Conservation (phyloP, 1,140 invertebrate genomes). For the Phocides pigmalion region DNA sequence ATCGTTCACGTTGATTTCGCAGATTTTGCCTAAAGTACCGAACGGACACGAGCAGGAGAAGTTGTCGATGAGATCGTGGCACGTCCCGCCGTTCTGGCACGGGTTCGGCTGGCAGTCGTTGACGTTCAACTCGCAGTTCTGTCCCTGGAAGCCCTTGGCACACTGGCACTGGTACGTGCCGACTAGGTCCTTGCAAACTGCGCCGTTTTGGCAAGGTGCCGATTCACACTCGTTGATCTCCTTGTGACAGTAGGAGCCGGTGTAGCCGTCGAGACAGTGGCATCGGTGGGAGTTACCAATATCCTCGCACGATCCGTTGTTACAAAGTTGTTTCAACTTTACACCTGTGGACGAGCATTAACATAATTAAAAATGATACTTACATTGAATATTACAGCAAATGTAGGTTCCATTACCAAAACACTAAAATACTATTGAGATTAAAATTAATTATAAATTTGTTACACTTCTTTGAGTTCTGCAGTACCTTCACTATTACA, state of each 20-base stretch:
- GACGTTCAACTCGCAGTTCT: slow-evolving; percentile 96
- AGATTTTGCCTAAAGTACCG: slow-evolving; percentile 94
- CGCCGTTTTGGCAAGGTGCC: slow-evolving; percentile 95
- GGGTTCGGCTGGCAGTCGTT: slow-evolving; percentile 96
- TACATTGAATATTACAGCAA: too few species aligned
- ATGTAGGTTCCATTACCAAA: too few species aligned
- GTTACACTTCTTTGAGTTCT: too few species aligned
- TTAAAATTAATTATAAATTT: too few species aligned
- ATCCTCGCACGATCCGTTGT: slow-evolving; percentile 96
- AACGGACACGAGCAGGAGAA: slow-evolving; percentile 97
- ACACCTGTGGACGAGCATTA: slow-evolving; percentile 84
- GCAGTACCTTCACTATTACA: too few species aligned
- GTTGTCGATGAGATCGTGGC: slow-evolving; percentile 93
- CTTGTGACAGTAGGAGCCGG: slow-evolving; percentile 94
- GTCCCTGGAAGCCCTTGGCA: slow-evolving; percentile 95
- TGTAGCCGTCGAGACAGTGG: slow-evolving; percentile 93
- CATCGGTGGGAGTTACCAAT: slow-evolving; percentile 96
- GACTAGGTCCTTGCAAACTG: slow-evolving; percentile 92
- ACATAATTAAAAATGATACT: background rate
- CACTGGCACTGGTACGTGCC: slow-evolving; percentile 94
- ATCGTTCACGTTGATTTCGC: slow-evolving; percentile 96
- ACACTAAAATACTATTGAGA: too few species aligned
- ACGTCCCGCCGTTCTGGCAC: slow-evolving; percentile 96
- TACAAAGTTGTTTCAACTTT: slow-evolving; percentile 90
- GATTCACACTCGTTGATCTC: slow-evolving; percentile 95